These are phyloP conservation scores for Nothocercus nigrocapillus DNA, from an alignment of 2,113 vertebrate genomes.

Conservation along the genomic window DNA sequence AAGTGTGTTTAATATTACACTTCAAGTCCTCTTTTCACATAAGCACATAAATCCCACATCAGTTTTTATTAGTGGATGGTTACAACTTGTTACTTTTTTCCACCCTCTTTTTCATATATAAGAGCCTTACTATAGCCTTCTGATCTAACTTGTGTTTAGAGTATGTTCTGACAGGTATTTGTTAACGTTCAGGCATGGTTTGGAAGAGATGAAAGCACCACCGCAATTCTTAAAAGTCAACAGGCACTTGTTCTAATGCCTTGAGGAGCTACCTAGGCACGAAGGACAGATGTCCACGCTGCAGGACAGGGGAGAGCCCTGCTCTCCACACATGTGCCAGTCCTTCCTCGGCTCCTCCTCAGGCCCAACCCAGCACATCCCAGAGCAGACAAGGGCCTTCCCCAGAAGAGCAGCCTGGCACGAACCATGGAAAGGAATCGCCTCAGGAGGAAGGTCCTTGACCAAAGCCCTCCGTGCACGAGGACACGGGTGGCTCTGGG, in stretches of 20 bases:
- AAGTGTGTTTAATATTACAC: slow-evolving; percentile 23
- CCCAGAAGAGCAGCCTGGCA: background rate
- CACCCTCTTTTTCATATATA: background rate
- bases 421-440: background rate
- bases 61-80: background rate
- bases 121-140: background rate
- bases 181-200: background rate
- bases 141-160: background rate
- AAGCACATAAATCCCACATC: background rate
- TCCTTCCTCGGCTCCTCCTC: background rate
- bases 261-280: background rate
- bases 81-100: background rate
- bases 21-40: background rate
- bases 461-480: background rate
- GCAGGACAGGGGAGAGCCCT: background rate
- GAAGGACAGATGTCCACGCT: accelerated
- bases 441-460: background rate
- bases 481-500: background rate
- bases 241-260: background rate
- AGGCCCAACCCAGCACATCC: background rate
- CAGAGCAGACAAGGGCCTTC: background rate
- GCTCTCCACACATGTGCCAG: accelerated
- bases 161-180: background rate
- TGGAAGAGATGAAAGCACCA: background rate
- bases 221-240: background rate